A percentile compares a stretch with the other conserved stretches of the same genome.
Evolutionary conservation across 2,113 vertebrate species (phyloP).

Genomic region (Malurus cyaneus): DNA sequence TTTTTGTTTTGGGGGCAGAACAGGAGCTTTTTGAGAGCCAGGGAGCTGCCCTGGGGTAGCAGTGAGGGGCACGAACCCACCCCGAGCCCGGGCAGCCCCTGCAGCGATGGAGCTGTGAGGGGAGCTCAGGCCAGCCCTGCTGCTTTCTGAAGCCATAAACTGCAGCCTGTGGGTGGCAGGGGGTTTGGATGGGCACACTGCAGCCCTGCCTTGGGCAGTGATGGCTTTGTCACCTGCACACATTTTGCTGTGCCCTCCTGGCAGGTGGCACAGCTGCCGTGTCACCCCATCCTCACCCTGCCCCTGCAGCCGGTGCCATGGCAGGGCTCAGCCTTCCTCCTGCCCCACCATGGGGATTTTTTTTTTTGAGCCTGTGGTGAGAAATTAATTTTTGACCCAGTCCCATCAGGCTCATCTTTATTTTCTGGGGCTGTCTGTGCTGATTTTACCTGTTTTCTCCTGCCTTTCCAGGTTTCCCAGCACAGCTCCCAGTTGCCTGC

Average conservation of each 20-base stretch:
- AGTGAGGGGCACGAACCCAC: neutral
- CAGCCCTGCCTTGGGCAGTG: neutral
- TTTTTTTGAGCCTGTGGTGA: neutral
- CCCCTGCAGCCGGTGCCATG: neutral
- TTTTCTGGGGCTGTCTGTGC: neutral
- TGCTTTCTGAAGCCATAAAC: neutral
- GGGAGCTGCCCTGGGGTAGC: neutral
- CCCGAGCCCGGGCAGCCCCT: neutral
- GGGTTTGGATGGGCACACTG: neutral
- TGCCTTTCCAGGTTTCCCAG: conserved; percentile 1
- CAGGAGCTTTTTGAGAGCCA: neutral
- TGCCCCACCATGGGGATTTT: neutral
- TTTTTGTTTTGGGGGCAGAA: neutral
- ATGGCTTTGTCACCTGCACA: neutral
- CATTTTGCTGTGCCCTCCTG: neutral
- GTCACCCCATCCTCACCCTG: neutral
- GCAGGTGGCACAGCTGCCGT: neutral
- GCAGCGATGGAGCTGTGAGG: neutral
- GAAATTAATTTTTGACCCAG: neutral
- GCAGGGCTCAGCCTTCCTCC: conserved; percentile 2
- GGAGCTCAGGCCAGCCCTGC: neutral
- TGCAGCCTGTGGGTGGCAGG: neutral
- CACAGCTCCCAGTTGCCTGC: neutral
- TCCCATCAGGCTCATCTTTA: neutral
- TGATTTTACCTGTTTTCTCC: neutral